Evolutionary conservation across 2,113 vertebrate genomes (phyloP), one percentile per base, ranked within the genome.

Genomic region (Andinoacara biseriatus): DNA sequence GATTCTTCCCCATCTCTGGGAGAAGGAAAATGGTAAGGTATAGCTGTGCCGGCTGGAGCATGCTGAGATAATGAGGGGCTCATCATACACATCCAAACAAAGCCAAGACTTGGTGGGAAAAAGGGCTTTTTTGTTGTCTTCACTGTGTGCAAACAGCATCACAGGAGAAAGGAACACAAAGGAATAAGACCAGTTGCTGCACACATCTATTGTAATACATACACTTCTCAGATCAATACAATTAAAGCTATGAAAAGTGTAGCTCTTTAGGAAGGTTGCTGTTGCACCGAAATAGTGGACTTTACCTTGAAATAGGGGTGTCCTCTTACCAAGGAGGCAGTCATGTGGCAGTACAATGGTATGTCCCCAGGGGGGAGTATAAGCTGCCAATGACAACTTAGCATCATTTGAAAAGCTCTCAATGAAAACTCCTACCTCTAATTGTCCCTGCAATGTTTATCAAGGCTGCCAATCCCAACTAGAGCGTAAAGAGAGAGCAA

Each of bases 401-500:
- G 83, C 82, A 9, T 85, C 33, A 46, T 94, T 93, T 90, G 87
- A 94, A 93, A 86, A 87, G 82, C 87, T 88, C 89, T 93, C 86
- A 88, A 82, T 84, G 74, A 93, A 89, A 91, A 93, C 89, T 86
- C 85, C 85, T 90, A 82, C 80, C 86, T 92, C 91, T 95, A 95
- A 95, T 95, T 95, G 92, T 93, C 91, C 89, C 93, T 89, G 87
- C 90, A 82, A 92, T 85, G 85, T 91, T 94, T 94, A 94, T 94
- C 93, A 93, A 90, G 83, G 74, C 91, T 85, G 91, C 92, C 93
- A 87, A 93, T 94, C 93, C 93, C 92, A 95, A 95, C 88, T 93
- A 92, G 94, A 95, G 94, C 91, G 89, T 92, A 95, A 95, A 95
- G 90, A 92, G 86, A 82, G 91, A 93, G 86, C 93, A 92, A 95